phyloP scores from a whole-genome alignment of 2,888 invertebrate species.

The Portevinia maculata region DNA sequence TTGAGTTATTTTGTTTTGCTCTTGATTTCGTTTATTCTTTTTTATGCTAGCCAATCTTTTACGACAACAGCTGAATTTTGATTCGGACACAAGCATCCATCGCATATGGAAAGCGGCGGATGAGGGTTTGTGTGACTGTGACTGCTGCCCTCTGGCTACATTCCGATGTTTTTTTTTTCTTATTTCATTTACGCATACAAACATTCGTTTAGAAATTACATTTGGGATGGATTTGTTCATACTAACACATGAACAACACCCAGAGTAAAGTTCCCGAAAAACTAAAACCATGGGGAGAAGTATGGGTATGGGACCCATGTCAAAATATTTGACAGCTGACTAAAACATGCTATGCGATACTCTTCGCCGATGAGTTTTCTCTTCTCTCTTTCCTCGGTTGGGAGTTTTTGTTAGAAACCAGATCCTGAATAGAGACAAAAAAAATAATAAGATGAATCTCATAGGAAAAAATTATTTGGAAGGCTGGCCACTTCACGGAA shows the following conservation, averaged over 20 bases:
- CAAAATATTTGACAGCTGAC: constrained; percentile 84
- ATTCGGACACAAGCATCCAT: constrained; percentile 67
- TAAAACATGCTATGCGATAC: constrained; percentile 82
- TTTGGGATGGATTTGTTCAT: constrained; percentile 64
- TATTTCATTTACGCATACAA: constrained; percentile 25
- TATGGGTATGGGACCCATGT: constrained; percentile 82
- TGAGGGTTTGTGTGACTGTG: constrained; percentile 64
- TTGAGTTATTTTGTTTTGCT: constrained; percentile 33
- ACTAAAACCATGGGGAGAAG: constrained; percentile 73
- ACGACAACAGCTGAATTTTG: constrained; percentile 74
- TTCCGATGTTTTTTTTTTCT: constrained; percentile 45
- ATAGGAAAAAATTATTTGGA: constrained; percentile 15
- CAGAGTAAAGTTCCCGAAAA: constrained; percentile 71
- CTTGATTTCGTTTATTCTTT: constrained; percentile 25
- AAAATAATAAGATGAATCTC: constrained; percentile 56
- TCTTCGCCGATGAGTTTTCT: constrained; percentile 51
- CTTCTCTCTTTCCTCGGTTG: constrained; percentile 34
- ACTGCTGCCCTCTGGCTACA: constrained; percentile 70
- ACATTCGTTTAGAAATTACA: constrained; percentile 65
- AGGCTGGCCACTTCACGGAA: constrained; percentile 49
- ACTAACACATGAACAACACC: constrained; percentile 48
- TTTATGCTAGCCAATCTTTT: constrained; percentile 68
- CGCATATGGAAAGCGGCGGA: constrained; percentile 67
- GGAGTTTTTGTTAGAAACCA: constrained; percentile 52
- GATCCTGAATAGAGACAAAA: constrained; percentile 34